These are phyloP conservation scores for Carcina quercana DNA, from an alignment of 2,888 invertebrate species.

Conservation along the genomic window DNA sequence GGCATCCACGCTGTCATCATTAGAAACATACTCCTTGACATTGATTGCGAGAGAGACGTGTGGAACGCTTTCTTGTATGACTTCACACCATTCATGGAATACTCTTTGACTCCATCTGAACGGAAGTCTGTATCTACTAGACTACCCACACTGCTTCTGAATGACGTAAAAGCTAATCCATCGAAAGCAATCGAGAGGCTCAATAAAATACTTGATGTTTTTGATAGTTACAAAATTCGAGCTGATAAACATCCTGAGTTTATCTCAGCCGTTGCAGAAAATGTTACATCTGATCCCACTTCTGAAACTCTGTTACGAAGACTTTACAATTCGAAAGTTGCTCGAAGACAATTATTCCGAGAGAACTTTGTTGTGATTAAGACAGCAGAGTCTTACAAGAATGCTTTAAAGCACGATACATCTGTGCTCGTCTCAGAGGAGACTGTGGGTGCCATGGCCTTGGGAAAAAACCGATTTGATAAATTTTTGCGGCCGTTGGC, in stretches of 20 bases:
- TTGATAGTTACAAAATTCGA: slow-evolving; percentile 26
- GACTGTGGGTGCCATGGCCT: slow-evolving; percentile 16
- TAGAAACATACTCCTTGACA: slow-evolving; percentile 29
- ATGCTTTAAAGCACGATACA: slow-evolving; percentile 40
- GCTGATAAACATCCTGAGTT: slow-evolving; percentile 22
- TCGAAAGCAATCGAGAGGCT: slow-evolving; percentile 16
- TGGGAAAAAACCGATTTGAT: slow-evolving; percentile 21
- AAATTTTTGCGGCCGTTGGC: slow-evolving; percentile 31
- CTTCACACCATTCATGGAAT: slow-evolving; percentile 35
- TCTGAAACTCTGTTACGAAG: slow-evolving; percentile 23
- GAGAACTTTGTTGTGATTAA: slow-evolving; percentile 31
- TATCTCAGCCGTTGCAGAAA: slow-evolving; percentile 23
- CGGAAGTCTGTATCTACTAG: slow-evolving; percentile 20
- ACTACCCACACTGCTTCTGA: slow-evolving; percentile 22
- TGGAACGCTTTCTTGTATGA: slow-evolving; percentile 28
- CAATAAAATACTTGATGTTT: slow-evolving; percentile 25
- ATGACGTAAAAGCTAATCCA: slow-evolving; percentile 14
- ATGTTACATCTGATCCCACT: slow-evolving; percentile 20
- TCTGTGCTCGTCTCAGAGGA: slow-evolving; percentile 22
- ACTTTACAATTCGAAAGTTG: slow-evolving; percentile 30
- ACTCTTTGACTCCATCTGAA: slow-evolving; percentile 31
- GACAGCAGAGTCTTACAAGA: slow-evolving; percentile 36
- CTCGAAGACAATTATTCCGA: slow-evolving; percentile 32
- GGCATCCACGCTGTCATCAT: slow-evolving; percentile 46
- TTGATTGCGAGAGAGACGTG: slow-evolving; percentile 18